Evolutionary conservation across 2,797 vertebrate genomes (phyloP).

Genomic region (Paedocypris micromegethes): DNA sequence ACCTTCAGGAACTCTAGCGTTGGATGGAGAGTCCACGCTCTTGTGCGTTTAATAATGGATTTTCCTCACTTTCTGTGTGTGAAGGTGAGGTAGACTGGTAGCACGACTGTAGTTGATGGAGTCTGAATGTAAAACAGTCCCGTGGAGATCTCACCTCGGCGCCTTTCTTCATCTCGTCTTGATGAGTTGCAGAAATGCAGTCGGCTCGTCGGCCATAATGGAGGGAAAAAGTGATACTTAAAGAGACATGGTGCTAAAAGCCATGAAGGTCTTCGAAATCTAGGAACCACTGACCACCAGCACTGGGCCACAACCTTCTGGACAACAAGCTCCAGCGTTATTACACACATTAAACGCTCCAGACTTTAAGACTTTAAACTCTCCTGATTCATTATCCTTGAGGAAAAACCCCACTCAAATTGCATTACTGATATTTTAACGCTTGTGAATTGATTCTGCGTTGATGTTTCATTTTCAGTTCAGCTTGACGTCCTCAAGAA

Average conservation of each 20-base stretch:
- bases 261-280: too few species aligned
- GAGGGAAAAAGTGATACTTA: conserved; percentile 46
- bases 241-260: conserved; percentile 39
- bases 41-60: conserved; percentile 1
- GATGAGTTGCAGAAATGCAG: conserved; percentile 90
- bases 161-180: conserved; percentile 87
- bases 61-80: neutral
- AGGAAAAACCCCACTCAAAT: too few species aligned
- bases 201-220: conserved; percentile 75
- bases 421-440: too few species aligned
- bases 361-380: too few species aligned
- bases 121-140: conserved; percentile 56
- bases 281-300: conserved; percentile 28
- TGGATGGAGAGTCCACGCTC: neutral
- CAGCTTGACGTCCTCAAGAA: too few species aligned
- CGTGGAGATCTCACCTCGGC: conserved; percentile 80
- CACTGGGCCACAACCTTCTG: neutral
- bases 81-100: conserved; percentile 5
- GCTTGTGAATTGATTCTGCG: too few species aligned
- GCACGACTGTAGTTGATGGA: conserved; percentile 27
- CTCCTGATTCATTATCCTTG: too few species aligned
- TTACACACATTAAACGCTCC: too few species aligned
- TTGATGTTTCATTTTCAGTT: too few species aligned
- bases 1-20: too few species aligned
- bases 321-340: too few species aligned